Evolutionary conservation across 2,888 invertebrate species (phyloP).

Genomic region (Vanessa cardui): DNA sequence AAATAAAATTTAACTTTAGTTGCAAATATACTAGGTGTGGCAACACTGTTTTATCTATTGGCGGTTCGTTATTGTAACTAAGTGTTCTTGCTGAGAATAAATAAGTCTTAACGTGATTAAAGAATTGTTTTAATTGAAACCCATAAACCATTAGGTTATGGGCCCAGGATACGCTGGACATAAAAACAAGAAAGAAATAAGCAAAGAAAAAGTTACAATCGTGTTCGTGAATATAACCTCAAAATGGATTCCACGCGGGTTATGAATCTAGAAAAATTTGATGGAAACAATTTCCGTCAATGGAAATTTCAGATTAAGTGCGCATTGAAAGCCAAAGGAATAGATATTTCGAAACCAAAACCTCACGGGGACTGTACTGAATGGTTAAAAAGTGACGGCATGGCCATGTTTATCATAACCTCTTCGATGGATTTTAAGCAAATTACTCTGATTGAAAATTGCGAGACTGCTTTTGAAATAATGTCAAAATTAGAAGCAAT

Average conservation of each 20-base stretch:
- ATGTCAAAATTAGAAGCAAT: too few species aligned
- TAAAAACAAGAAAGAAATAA: not conserved
- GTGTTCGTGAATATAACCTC: not conserved
- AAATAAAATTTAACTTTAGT: too few species aligned
- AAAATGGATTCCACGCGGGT: constrained; percentile 23
- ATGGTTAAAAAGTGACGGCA: too few species aligned
- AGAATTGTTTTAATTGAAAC: not conserved
- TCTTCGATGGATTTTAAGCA: too few species aligned
- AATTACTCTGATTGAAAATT: too few species aligned
- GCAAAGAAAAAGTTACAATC: not conserved
- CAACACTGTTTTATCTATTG: too few species aligned
- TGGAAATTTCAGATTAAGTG: constrained; percentile 46
- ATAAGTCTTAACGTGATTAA: constrained; percentile 1
- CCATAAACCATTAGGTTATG: constrained; percentile 1
- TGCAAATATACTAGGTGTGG: too few species aligned
- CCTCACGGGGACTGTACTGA: constrained; percentile 43
- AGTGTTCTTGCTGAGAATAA: not conserved
- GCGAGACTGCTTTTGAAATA: too few species aligned
- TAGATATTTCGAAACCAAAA: constrained; percentile 34
- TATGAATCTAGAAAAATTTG: constrained; percentile 35
- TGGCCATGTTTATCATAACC: too few species aligned
- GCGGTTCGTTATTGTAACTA: too few species aligned
- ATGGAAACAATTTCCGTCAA: constrained; percentile 40
- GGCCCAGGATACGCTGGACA: constrained; percentile 3
- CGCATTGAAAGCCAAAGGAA: constrained; percentile 40